Base-by-base conservation (phyloP, 2,113 vertebrate genomes). In the Aix galericulata region DNA sequence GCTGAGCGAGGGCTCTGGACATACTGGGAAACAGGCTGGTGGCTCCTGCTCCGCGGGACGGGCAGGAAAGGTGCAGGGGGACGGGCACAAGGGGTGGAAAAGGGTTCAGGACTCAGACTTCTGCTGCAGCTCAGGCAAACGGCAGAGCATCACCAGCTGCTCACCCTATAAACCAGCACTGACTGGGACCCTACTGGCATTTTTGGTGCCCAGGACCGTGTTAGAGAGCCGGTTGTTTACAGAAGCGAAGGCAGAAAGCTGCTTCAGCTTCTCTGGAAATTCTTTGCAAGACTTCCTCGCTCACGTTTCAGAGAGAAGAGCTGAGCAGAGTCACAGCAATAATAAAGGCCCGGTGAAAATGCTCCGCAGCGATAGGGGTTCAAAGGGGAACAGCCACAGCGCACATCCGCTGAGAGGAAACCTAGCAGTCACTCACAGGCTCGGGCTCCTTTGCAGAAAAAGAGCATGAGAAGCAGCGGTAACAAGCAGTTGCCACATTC, bases 301-400 rank as follows among this genome's bases (percentile, higher is more conserved):
- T 64, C 25, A 29, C 11, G 11, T 17, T 38, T 64, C 26, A 27
- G 26, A 40, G 18, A 64, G 62, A 40, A 40, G 29, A 64, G 62
- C 62, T 64, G 38, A 64, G 62, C 17, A 32, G 46, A 34, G 71
- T 7, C 1, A 0, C 36, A 66, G 66, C 69, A 84, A 81, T 2
- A 0, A 6, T 58, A 21, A 31, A 0, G 9, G 79, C 10, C 17
- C 2, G 8, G n/a, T 9, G 82, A 17, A 29, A 84, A 82, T 0
- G 3, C 53, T 48, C 38, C 2, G 36, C 84, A n/a, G 75, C 1
- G 0, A 44, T 2, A n/a, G 0, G 1, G 48, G 64, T 64, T 60
- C 69, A 46, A 7, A 77, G 82, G 44, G 32, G n/a, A 88, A 11
- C 66, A 5, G 66, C 34, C 46, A 36, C 14, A 14, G 0, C 9